Evolutionary conservation across 2,797 vertebrate genomes (phyloP).

Genomic region (Chromis chromis): DNA sequence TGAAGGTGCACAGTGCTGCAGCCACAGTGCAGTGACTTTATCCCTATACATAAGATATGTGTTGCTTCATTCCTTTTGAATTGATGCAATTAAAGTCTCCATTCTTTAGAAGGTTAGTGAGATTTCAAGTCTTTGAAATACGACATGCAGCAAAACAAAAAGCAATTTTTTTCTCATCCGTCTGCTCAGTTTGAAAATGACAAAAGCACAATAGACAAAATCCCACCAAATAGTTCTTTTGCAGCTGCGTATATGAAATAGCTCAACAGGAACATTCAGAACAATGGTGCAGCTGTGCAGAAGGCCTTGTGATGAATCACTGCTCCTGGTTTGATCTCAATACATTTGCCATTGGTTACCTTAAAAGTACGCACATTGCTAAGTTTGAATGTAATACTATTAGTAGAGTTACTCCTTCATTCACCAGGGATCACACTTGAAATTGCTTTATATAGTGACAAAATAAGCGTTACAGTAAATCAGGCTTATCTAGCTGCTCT

Average conservation of each 20-base stretch:
- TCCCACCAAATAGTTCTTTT: not conserved
- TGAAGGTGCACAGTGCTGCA: constrained; percentile 1
- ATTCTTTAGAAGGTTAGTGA: not conserved
- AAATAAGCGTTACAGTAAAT: too few species aligned
- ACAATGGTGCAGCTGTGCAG: not conserved
- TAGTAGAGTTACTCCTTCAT: too few species aligned
- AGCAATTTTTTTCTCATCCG: not conserved
- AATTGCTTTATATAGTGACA: too few species aligned
- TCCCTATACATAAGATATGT: not conserved
- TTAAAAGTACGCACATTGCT: too few species aligned
- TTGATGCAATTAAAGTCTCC: not conserved
- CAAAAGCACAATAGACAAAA: not conserved
- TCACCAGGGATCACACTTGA: too few species aligned
- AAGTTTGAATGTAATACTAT: too few species aligned
- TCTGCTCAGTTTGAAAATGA: constrained; percentile 5
- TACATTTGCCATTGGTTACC: too few species aligned
- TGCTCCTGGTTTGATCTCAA: too few species aligned
- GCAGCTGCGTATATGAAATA: not conserved
- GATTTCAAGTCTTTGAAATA: not conserved
- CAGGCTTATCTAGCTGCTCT: too few species aligned
- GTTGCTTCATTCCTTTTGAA: not conserved
- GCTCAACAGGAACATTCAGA: not conserved
- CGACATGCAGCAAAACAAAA: not conserved
- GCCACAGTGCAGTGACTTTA: not conserved
- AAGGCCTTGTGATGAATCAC: not conserved